Conservation (phyloP, 1,140 invertebrate species). For the Calephelis nemesis region DNA sequence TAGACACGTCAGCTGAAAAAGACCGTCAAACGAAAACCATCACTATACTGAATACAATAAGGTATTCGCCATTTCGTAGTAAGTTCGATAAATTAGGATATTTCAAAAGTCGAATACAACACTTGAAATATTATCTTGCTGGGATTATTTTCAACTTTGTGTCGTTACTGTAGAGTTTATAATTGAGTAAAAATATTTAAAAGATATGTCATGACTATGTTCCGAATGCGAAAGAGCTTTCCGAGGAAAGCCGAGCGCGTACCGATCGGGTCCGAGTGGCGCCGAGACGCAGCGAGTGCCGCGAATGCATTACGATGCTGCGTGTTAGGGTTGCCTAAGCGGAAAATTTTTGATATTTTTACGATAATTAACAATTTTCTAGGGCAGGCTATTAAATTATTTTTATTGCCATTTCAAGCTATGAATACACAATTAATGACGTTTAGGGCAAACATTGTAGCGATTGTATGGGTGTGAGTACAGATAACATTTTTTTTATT, state of each 20-base stretch:
- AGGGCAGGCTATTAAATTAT: not conserved
- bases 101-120: constrained; percentile 72
- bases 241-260: constrained; percentile 63
- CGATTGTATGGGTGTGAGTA: too few relatives aligned
- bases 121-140: constrained; percentile 42
- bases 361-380: constrained; percentile 3
- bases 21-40: constrained; percentile 31
- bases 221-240: constrained; percentile 70
- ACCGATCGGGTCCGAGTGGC: constrained; percentile 75
- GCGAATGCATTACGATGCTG: constrained; percentile 72
- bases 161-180: constrained; percentile 26
- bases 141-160: constrained; percentile 33
- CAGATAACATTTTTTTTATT: too few relatives aligned
- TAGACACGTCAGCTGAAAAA: constrained; percentile 73
- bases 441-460: not conserved
- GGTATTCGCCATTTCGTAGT: constrained; percentile 35
- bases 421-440: not conserved
- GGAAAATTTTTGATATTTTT: constrained; percentile 41
- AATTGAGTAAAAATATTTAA: constrained; percentile 34
- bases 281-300: constrained; percentile 68
- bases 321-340: constrained; percentile 51
- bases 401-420: not conserved
- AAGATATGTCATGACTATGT: constrained; percentile 61
- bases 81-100: constrained; percentile 66
- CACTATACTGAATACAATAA: constrained; percentile 35